phyloP scores from a whole-genome alignment of 1,140 invertebrate species.

The Lepidotrigona ventralis region DNA sequence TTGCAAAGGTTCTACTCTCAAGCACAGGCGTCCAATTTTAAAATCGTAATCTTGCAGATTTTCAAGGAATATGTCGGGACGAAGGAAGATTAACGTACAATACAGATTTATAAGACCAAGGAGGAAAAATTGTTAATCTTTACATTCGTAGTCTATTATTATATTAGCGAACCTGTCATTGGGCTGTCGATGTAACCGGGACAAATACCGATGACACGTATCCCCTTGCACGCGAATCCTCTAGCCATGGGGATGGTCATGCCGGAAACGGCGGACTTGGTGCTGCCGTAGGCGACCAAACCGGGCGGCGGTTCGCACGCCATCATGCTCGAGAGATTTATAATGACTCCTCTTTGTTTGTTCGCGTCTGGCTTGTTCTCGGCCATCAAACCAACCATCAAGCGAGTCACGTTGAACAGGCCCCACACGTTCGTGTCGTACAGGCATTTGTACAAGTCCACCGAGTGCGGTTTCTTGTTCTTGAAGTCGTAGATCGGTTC shows the following conservation, averaged over 20 bases:
- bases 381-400: conserved; percentile 52
- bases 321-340: conserved; percentile 62
- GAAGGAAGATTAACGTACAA: too few species aligned
- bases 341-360: conserved; percentile 63
- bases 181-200: conserved; percentile 59
- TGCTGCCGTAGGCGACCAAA: conserved; percentile 56
- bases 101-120: too few species aligned
- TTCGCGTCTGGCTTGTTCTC: conserved; percentile 63
- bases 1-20: too few species aligned
- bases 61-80: too few species aligned
- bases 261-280: conserved; percentile 57
- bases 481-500: conserved; percentile 61
- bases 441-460: conserved; percentile 46
- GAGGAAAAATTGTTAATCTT: neutral
- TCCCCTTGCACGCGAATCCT: conserved; percentile 57
- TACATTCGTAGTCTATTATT: neutral
- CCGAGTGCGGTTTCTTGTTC: conserved; percentile 45
- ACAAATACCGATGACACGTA: conserved; percentile 57
- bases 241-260: conserved; percentile 68
- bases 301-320: conserved; percentile 49
- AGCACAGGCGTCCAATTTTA: too few species aligned
- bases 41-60: too few species aligned
- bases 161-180: conserved; percentile 54
- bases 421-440: conserved; percentile 63
- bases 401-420: conserved; percentile 62